Evolutionary conservation across 2,888 invertebrate genomes (phyloP).

Genomic region (Ctena decussata): DNA sequence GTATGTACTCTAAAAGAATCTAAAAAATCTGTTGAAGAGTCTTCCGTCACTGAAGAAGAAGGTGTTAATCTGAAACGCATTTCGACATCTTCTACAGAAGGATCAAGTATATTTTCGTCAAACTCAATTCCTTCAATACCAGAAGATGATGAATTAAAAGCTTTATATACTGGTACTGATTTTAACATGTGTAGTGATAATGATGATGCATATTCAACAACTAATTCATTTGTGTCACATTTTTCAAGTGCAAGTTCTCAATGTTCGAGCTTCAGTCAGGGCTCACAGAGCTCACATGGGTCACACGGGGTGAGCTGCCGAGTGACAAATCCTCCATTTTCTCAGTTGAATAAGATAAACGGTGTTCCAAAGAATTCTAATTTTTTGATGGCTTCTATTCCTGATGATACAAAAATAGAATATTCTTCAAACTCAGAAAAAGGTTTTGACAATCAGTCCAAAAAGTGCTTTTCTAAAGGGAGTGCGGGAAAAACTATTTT

Average conservation of each 20-base stretch:
- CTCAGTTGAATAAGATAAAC: slow-evolving; percentile 38
- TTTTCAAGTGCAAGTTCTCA: slow-evolving; percentile 51
- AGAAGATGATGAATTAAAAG: slow-evolving; percentile 62
- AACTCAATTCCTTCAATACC: slow-evolving; percentile 73
- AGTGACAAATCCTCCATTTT: neutral
- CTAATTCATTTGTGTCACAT: slow-evolving; percentile 56
- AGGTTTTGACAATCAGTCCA: slow-evolving; percentile 14
- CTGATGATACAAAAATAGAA: slow-evolving; percentile 67
- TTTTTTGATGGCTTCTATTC: slow-evolving; percentile 64
- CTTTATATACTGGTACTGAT: slow-evolving; percentile 46
- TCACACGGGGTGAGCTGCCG: slow-evolving; percentile 7
- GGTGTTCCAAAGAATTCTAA: slow-evolving; percentile 38
- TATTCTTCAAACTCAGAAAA: slow-evolving; percentile 36
- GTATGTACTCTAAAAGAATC: slow-evolving; percentile 66
- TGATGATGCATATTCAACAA: slow-evolving; percentile 56
- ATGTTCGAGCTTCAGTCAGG: slow-evolving; percentile 44
- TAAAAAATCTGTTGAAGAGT: slow-evolving; percentile 67
- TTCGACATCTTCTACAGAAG: slow-evolving; percentile 73
- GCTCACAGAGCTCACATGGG: slow-evolving; percentile 48
- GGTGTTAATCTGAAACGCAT: slow-evolving; percentile 67
- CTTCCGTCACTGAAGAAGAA: slow-evolving; percentile 56
- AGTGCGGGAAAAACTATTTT: slow-evolving; percentile 62
- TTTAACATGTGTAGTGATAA: slow-evolving; percentile 64
- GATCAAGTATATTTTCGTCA: slow-evolving; percentile 69
- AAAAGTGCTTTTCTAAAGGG: slow-evolving; percentile 14